Evolutionary conservation across 2,888 invertebrate species (phyloP), one percentile per base, ranked within the genome.

Genomic region (Drosophila melanosoma): DNA sequence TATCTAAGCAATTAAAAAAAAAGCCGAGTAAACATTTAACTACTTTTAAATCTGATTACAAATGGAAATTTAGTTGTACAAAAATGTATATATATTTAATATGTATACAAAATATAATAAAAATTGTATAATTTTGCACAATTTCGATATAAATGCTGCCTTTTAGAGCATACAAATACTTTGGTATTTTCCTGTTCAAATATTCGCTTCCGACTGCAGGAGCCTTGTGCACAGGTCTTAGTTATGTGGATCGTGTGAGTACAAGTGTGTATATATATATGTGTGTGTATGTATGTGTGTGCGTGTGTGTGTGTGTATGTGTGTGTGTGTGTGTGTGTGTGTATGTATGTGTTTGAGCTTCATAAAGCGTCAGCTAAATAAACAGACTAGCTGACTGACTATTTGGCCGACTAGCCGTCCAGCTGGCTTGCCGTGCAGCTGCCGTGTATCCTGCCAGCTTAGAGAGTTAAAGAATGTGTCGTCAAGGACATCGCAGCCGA

Each of bases 401-500:
- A 54, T 35, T 42, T 26, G 49, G 45, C 45, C 38, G 70, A 54
- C 59, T 58, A 56, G 58, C 58, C 36, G 51, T 35, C 36, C 49
- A 45, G 33, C 70, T 58, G 64, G 32, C 56, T 45, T n/a, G 54
- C 36, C 45, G 15, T 20, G 15, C 5, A 10, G 49, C 49, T 38
- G n/a, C n/a, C n/a, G n/a, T n/a, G n/a, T 38, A 56, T 26, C 51
- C 40, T 68, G 60, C 48, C 51, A 73, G 76, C 77, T 80, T 81
- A 70, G 58, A 26, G 36, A 38, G 36, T 67, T 68, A 70, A 69
- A 76, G 71, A 69, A 76, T 73, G 81, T 74, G 73, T 59, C 74
- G 78, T 79, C 84, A 88, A 85, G 86, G 84, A 76, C 86, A 71
- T 53, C 74, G 56, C 69, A 35, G 57, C 73, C 76, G 75, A 83